A percentile compares a stretch with the other conserved stretches of the same genome.
Evolutionary conservation across 2,888 invertebrate genomes (phyloP).

Genomic region (Drosophila emarginata): DNA sequence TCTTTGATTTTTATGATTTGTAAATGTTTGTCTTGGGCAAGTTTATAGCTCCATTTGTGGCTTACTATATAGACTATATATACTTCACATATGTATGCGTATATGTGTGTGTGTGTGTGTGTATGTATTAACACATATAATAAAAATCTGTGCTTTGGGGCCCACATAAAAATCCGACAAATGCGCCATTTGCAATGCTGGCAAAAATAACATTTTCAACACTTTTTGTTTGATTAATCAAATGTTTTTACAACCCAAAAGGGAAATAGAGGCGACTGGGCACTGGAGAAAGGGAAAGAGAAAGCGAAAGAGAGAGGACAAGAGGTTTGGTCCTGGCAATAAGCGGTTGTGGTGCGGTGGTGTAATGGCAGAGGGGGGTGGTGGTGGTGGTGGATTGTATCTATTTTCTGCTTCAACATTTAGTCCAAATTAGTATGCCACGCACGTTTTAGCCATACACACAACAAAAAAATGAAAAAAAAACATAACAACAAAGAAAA

Average conservation of each 20-base stretch:
- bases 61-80: slow-evolving; percentile 55
- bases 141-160: slow-evolving; percentile 60
- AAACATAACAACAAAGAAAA: slow-evolving; percentile 32
- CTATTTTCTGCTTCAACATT: slow-evolving; percentile 40
- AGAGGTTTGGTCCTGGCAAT: no score
- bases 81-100: slow-evolving; percentile 4
- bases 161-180: slow-evolving; percentile 68
- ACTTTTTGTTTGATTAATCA: slow-evolving; percentile 74
- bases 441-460: slow-evolving; percentile 57
- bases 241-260: slow-evolving; percentile 47
- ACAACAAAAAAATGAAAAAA: slow-evolving; percentile 34
- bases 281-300: not conserved
- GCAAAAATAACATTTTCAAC: slow-evolving; percentile 77
- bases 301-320: not conserved
- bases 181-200: slow-evolving; percentile 71
- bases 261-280: slow-evolving; percentile 2
- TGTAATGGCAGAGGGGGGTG: not conserved
- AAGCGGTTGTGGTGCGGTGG: not conserved
- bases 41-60: slow-evolving; percentile 73
- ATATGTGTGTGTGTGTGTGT: slow-evolving; percentile 11
- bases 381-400: slow-evolving; percentile 20
- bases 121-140: slow-evolving; percentile 33
- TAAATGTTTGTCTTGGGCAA: slow-evolving; percentile 69
- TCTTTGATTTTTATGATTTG: slow-evolving; percentile 72
- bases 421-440: slow-evolving; percentile 73